phyloP scores from a whole-genome alignment of 1,140 invertebrate species.

The Drosophila gunungcola region DNA sequence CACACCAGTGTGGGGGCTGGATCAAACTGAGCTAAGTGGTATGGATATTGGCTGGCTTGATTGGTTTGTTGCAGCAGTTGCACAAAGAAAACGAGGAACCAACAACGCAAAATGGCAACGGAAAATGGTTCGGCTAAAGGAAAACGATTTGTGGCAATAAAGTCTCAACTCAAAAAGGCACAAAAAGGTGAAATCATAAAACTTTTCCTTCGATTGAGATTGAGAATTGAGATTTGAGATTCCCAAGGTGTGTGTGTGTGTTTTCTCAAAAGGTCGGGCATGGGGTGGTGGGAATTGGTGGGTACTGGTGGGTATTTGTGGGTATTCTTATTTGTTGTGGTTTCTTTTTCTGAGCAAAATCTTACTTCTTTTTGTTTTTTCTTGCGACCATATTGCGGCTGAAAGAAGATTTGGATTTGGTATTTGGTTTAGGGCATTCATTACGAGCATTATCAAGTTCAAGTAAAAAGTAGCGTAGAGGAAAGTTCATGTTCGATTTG shows the following conservation, averaged over 20 bases:
- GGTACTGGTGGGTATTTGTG: slow-evolving; percentile 2
- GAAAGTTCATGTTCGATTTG: slow-evolving; percentile 22
- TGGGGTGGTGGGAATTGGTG: slow-evolving; percentile 22
- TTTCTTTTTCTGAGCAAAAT: slow-evolving; percentile 85
- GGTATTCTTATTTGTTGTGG: slow-evolving; percentile 33
- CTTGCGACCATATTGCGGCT: slow-evolving; percentile 92
- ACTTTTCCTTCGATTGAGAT: slow-evolving; percentile 41
- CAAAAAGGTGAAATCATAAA: slow-evolving; percentile 48
- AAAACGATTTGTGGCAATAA: slow-evolving; percentile 57
- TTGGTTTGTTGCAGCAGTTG: slow-evolving; percentile 33
- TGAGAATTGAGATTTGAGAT: slow-evolving; percentile 8
- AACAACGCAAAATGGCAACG: slow-evolving; percentile 29
- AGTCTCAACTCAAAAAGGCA: slow-evolving; percentile 48
- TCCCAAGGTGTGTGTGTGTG: slow-evolving; percentile 15
- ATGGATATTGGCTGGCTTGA: slow-evolving; percentile 41
- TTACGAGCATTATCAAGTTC: slow-evolving; percentile 43
- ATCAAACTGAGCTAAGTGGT: slow-evolving; percentile 36
- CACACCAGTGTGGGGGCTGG: slow-evolving; percentile 26
- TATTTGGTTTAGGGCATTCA: slow-evolving; percentile 64
- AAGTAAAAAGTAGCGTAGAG: slow-evolving; percentile 42
- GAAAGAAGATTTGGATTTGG: slow-evolving; percentile 84
- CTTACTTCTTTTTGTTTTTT: slow-evolving; percentile 99
- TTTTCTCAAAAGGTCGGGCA: slow-evolving; percentile 4
- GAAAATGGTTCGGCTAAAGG: slow-evolving; percentile 37
- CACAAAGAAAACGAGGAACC: slow-evolving; percentile 22